These are phyloP conservation scores for Coluber constrictor DNA, from an alignment of 2,797 vertebrate species.

Conservation along the genomic window DNA sequence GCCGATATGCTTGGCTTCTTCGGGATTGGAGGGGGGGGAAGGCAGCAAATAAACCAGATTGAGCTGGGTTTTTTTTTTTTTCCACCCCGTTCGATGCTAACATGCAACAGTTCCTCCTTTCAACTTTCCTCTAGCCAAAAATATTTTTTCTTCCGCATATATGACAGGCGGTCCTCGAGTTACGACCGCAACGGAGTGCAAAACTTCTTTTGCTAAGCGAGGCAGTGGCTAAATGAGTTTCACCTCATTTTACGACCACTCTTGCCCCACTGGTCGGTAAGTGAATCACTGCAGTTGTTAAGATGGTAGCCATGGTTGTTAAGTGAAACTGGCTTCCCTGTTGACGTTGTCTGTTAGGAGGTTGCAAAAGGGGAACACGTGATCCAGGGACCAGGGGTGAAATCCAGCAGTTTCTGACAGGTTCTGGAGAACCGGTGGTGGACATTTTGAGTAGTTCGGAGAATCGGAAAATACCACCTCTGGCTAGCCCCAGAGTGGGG, in stretches of 20 bases:
- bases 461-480: too few species aligned
- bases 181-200: background rate
- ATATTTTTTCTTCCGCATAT: background rate
- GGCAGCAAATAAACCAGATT: conserved; percentile 35
- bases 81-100: background rate
- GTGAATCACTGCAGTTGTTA: background rate
- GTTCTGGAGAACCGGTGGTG: too few species aligned
- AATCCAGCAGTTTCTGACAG: too few species aligned
- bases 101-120: conserved; percentile 29
- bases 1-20: conserved; percentile 15
- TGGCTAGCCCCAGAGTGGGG: too few species aligned
- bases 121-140: background rate
- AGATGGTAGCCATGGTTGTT: background rate
- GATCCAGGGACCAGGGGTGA: too few species aligned
- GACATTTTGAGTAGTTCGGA: too few species aligned
- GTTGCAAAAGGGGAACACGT: too few species aligned
- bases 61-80: conserved; percentile 23
- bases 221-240: background rate
- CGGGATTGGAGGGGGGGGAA: background rate
- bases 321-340: too few species aligned
- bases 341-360: fast-evolving
- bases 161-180: background rate
- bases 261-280: too few species aligned
- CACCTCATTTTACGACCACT: background rate
- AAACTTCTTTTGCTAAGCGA: background rate